Evolutionary conservation across 1,140 invertebrate species (phyloP), one percentile per base, ranked within the genome.

Genomic region (Ceratina calcarata): DNA sequence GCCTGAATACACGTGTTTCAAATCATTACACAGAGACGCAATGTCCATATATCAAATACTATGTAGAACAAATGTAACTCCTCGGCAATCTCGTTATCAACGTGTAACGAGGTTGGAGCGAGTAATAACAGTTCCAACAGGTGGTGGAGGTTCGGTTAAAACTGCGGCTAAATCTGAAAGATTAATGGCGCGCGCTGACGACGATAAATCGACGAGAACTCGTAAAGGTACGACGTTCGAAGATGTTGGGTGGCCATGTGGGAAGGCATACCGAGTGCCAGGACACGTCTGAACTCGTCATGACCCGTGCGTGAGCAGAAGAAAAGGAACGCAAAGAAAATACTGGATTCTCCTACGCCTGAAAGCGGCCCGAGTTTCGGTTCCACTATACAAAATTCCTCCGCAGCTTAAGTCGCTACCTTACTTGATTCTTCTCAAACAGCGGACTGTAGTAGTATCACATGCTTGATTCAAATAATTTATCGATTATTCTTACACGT

Each of bases 241-340:
- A 60, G 55, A 75, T 60, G 67, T 27, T 73, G 79, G 84, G 73
- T 86, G 85, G 78, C 70, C 66, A 55, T 62, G 78, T 86, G 70
- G 81, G 77, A 75, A 72, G 62, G 24, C 67, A 27, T 37, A 57
- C 60, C 64, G 67, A 45, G 37, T 45, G 67, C 32, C 60, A 27
- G 58, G 65, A 58, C 80, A 74, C 27, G 53, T 51, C 22, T 60
- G 62, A 73, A 67, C 78, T 73, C 66, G 69, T 73, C 66, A 62
- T 72, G 73, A 78, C 71, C 69, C 62, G 72, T 79, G 55, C 66
- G 83, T 80, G 84, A 86, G 83, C 32, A 32, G 70, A 83, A 72
- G 77, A 81, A 81, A 86, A 86, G 81, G 66, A 80, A 79, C 24
- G 71, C 64, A 58, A 80, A 82, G 72, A 77, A 80, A 86, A 82